A percentile compares a stretch with the other conserved stretches of the same genome.
phyloP scores from a whole-genome alignment of 64 coral and sea anemone species.

The Anthopleura sola region DNA sequence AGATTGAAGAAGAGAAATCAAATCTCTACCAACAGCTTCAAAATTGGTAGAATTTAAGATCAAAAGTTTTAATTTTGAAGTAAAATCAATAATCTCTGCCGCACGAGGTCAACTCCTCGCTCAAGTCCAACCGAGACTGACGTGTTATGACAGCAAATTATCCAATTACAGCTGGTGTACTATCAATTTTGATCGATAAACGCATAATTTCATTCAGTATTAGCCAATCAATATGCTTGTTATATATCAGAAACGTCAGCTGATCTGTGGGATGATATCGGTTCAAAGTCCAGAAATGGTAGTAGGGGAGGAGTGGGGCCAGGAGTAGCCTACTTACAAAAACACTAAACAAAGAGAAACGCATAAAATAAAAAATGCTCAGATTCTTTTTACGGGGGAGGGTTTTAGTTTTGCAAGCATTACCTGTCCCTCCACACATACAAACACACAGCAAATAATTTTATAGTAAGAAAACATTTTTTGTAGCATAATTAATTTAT shows the following conservation, averaged over 20 bases:
- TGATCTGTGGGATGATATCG: neutral
- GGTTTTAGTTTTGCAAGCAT: no score
- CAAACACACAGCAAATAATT: no score
- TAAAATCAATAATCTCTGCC: neutral
- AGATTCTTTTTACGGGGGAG: no score
- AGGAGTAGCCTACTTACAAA: neutral
- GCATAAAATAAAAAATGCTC: neutral
- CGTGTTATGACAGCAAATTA: constrained; percentile 8
- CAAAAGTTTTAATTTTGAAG: neutral
- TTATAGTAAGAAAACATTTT: no score
- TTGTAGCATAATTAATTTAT: no score
- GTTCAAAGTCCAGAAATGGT: constrained; percentile 3
- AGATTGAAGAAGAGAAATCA: neutral
- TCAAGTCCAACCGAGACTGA: neutral
- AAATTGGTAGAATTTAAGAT: neutral
- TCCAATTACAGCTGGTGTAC: neutral
- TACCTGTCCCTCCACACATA: no score
- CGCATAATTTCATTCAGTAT: neutral
- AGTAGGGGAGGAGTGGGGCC: neutral
- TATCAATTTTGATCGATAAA: neutral
- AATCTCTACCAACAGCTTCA: neutral
- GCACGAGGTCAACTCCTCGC: neutral
- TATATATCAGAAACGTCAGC: neutral
- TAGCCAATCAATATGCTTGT: neutral
- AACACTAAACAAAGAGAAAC: neutral